phyloP scores from a whole-genome alignment of 2,797 vertebrate species.

The Hydrophis major region DNA sequence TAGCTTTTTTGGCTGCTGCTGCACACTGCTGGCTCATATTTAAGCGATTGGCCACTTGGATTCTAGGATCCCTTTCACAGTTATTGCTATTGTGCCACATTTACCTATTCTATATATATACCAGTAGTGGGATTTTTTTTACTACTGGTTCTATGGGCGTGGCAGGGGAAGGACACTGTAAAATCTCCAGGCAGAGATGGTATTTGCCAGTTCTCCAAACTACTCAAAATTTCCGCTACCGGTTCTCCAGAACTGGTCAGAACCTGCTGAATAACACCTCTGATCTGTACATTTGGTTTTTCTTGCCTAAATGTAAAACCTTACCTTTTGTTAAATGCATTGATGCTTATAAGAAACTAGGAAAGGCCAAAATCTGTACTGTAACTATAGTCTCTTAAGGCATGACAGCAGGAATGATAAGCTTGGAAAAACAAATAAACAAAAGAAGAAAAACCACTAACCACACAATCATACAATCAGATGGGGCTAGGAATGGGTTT shows the following conservation, averaged over 20 bases:
- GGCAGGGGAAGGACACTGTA: too few relatives aligned
- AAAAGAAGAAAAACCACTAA: neutral
- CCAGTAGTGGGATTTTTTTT: too few relatives aligned
- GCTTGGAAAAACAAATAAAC: neutral
- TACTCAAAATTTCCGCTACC: too few relatives aligned
- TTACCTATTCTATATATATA: neutral
- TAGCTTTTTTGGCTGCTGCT: too few relatives aligned
- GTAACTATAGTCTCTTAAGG: neutral
- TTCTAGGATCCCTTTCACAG: too few relatives aligned
- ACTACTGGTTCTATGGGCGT: too few relatives aligned
- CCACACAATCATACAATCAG: neutral
- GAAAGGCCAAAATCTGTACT: neutral
- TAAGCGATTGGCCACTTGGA: too few relatives aligned
- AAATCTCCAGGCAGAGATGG: too few relatives aligned
- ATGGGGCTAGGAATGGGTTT: neutral
- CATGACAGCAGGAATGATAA: neutral
- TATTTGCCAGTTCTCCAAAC: too few relatives aligned
- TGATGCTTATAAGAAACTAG: neutral
- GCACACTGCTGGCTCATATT: too few relatives aligned
- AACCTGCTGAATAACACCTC: too few relatives aligned
- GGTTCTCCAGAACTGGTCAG: too few relatives aligned
- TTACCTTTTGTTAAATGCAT: neutral
- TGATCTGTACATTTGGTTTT: neutral
- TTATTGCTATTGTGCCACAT: neutral
- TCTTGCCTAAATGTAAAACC: neutral